Conservation (phyloP, 2,888 invertebrate species). For the Heliconius charithonia region DNA sequence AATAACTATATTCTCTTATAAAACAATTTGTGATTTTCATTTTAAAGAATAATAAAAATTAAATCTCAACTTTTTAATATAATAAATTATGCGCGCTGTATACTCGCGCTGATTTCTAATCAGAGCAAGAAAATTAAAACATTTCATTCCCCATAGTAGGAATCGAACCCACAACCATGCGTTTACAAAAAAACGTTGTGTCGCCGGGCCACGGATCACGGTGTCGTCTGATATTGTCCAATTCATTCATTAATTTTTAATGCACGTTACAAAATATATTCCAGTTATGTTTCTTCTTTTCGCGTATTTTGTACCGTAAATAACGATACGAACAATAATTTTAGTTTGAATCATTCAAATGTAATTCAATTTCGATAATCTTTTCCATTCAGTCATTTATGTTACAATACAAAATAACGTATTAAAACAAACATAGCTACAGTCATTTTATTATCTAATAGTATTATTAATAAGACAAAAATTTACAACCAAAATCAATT, state of each 20-base stretch:
- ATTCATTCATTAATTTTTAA: background rate
- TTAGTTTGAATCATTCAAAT: background rate
- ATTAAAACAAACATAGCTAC: background rate
- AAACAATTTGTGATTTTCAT: background rate
- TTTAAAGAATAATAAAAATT: too few species aligned
- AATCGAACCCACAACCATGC: background rate
- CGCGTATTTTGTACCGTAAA: too few species aligned
- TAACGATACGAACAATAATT: background rate
- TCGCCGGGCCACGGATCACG: too few species aligned
- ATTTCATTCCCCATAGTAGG: too few species aligned
- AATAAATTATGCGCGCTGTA: background rate
- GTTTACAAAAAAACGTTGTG: too few species aligned
- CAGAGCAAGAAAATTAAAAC: background rate
- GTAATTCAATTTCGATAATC: background rate
- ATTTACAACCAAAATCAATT: background rate
- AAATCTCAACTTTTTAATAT: background rate
- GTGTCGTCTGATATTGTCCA: background rate
- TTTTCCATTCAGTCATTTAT: background rate
- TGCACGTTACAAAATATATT: background rate
- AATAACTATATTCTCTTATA: background rate
- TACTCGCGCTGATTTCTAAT: background rate
- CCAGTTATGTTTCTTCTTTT: background rate
- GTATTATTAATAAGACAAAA: background rate
- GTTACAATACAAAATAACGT: background rate
- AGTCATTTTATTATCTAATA: background rate